These are phyloP conservation scores for Cydia fagiglandana DNA, from an alignment of 1,140 invertebrate species.

Conservation along the genomic window DNA sequence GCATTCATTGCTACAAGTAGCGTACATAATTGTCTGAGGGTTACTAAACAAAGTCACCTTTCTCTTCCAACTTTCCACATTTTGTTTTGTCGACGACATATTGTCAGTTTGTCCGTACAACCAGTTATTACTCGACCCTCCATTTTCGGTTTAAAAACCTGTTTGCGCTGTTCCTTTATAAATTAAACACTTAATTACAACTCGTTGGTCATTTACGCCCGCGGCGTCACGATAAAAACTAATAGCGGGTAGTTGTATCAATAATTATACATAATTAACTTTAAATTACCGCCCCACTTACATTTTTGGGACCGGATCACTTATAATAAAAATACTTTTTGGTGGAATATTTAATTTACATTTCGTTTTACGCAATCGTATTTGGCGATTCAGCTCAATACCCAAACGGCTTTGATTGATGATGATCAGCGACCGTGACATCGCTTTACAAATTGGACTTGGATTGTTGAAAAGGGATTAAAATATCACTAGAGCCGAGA, in stretches of 20 bases:
- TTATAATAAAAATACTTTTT: not conserved
- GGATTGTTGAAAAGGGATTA: conserved; percentile 16
- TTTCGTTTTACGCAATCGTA: conserved; percentile 9
- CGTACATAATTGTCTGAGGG: conserved; percentile 1
- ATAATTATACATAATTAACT: conserved; percentile 54
- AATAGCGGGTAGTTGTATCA: conserved; percentile 48
- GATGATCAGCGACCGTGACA: conserved; percentile 16
- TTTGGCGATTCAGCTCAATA: conserved; percentile 21
- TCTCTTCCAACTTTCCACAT: conserved; percentile 29
- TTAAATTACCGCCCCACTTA: conserved; percentile 43
- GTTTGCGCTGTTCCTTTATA: conserved; percentile 54
- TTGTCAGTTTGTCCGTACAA: conserved; percentile 18
- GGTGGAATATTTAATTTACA: not conserved
- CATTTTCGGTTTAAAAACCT: conserved; percentile 42
- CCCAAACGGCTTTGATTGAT: conserved; percentile 22
- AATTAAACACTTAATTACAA: conserved; percentile 61
- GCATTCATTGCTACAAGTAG: conserved; percentile 23
- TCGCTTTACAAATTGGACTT: conserved; percentile 18
- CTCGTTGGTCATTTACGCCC: conserved; percentile 40
- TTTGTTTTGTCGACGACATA: conserved; percentile 21
- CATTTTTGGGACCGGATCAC: not conserved
- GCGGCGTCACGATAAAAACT: conserved; percentile 49
- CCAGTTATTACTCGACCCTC: conserved; percentile 31
- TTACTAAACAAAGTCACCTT: conserved; percentile 25
- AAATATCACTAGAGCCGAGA: conserved; percentile 30